Evolutionary conservation across 2,797 vertebrate genomes (phyloP).

Genomic region (Mionectes olivaceus): DNA sequence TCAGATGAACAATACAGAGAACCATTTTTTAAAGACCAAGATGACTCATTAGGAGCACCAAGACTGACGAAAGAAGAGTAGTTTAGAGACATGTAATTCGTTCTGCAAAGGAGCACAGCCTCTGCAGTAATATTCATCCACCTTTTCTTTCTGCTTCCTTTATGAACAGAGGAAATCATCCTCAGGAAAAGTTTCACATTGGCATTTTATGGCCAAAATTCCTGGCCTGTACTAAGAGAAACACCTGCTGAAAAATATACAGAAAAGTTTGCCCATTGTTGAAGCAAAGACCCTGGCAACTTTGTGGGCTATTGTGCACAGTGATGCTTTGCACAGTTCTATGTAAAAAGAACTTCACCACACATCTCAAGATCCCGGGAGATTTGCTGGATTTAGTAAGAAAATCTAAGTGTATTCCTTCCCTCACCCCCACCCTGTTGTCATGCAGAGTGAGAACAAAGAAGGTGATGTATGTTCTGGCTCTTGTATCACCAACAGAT

Average conservation of each 20-base stretch:
- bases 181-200: background rate
- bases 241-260: conserved; percentile 38
- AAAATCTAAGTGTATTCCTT: conserved; percentile 33
- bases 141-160: conserved; percentile 11
- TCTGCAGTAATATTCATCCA: background rate
- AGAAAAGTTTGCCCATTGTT: conserved; percentile 18
- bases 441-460: conserved; percentile 25
- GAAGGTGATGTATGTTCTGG: background rate
- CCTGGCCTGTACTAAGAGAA: conserved; percentile 17
- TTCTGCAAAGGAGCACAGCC: background rate
- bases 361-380: conserved; percentile 2
- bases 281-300: conserved; percentile 35
- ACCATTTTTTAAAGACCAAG: background rate
- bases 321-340: conserved; percentile 24
- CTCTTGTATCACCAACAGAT: background rate
- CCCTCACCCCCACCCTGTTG: background rate
- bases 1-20: background rate
- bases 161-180: background rate
- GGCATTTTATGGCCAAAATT: conserved; percentile 21
- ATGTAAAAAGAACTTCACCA: conserved; percentile 16
- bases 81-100: background rate
- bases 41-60: background rate
- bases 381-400: conserved; percentile 22
- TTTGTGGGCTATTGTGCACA: conserved; percentile 10
- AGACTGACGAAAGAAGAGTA: background rate